Evolutionary conservation across 2,113 vertebrate genomes (phyloP), one percentile per base, ranked within the genome.

Genomic region (Bujurquina vittata): DNA sequence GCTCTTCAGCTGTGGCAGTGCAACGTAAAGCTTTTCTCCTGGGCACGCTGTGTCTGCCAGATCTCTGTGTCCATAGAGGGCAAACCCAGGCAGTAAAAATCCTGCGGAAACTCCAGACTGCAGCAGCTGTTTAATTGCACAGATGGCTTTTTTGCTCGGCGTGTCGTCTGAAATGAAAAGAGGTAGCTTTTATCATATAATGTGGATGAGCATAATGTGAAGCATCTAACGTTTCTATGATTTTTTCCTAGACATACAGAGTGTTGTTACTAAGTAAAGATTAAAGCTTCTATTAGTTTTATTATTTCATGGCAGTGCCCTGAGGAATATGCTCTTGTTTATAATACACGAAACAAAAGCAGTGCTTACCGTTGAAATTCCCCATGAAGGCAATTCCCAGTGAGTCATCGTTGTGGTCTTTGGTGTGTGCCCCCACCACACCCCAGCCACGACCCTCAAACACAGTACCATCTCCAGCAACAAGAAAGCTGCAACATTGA

Each of bases 371-470:
- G 26, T 90, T 93, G 60, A 95, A 96, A 86, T 89, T 92, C 14
- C 96, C 97, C 35, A 97, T 95, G 88, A 97, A 95, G 14, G 95
- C 95, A 46, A 97, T 84, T 10, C 96, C 96, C 11, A 97, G 62
- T 10, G 96, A 96, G 81, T 95, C 83, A 15, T 87, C 60, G 73
- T 96, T 97, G 89, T 95, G 91, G 18, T 91, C 91, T 17, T 88
- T 94, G 59, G 95, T 86, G 33, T 97, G 97, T 6, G 94, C 88
- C 1, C 97, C 96, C 2, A 93, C 86, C 20, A 94, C 46, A 2
- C 91, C 89, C 96, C 96, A 97, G 20, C 96, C 96, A 2, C 96
- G 91, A 0, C 96, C 97, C 89, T 97, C 96, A 17, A 95, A 97
- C 15, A 96, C 89, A 0, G 82, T 87, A 1, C 97, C 96, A 11